These are phyloP conservation scores for Pteronotus mesoamericanus DNA, from an alignment of 2,797 vertebrate genomes.

Conservation along the genomic window DNA sequence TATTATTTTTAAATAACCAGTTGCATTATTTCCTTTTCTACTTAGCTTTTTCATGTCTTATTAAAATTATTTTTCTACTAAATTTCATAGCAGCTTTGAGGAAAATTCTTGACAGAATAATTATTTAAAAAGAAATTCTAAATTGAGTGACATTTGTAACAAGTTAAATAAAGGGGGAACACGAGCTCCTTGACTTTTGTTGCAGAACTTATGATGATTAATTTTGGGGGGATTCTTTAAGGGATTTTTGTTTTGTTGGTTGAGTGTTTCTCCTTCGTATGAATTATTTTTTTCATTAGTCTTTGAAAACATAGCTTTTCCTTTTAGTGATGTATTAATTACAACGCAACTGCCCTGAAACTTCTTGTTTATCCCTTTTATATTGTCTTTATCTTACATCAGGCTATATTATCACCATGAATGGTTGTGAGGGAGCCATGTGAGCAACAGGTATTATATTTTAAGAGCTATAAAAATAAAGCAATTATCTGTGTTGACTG, in stretches of 20 bases:
- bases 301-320: not conserved
- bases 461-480: not conserved
- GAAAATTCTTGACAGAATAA: not conserved
- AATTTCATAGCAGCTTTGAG: not conserved
- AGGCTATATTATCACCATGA: not conserved
- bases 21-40: not conserved
- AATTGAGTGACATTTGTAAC: not conserved
- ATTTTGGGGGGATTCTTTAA: not conserved
- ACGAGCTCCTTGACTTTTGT: not conserved
- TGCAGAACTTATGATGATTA: not conserved
- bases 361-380: not conserved
- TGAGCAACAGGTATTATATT: not conserved
- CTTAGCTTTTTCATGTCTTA: not conserved
- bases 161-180: not conserved
- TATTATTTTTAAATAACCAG: not conserved
- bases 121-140: not conserved
- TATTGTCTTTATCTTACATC: not conserved
- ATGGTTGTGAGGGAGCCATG: rapidly evolving
- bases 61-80: not conserved
- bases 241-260: not conserved
- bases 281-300: not conserved
- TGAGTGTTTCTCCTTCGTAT: not conserved
- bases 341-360: not conserved
- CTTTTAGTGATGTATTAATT: not conserved
- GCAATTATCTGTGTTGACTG: not conserved